phyloP scores from a whole-genome alignment of 2,888 invertebrate genomes.

The Aradus depressus region DNA sequence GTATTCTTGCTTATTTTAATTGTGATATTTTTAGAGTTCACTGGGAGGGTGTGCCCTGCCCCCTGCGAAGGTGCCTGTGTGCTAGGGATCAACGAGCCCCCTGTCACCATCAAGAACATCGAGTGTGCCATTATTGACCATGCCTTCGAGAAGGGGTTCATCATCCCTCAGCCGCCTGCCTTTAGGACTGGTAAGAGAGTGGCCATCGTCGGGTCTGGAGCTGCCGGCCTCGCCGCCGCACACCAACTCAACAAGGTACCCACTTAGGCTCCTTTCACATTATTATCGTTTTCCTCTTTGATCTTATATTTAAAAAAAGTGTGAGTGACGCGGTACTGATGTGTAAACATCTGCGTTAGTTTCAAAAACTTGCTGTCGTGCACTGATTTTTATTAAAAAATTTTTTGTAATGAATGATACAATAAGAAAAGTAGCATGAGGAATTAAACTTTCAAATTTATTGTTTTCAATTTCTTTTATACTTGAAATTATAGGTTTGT shows the following conservation, averaged over 20 bases:
- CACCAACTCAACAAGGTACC: conserved; percentile 84
- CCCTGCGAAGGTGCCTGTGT: conserved; percentile 99
- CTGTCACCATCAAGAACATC: conserved; percentile 98
- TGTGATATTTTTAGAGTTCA: conserved; percentile 53
- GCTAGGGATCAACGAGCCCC: conserved; percentile 84
- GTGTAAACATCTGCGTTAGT: too few species aligned
- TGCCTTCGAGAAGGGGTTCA: conserved; percentile 94
- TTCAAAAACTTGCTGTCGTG: too few species aligned
- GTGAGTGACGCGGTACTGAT: too few species aligned
- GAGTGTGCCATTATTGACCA: conserved; percentile 98
- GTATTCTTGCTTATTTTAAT: neutral
- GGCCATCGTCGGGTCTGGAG: conserved; percentile 88
- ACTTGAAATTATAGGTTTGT: too few species aligned
- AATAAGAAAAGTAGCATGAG: too few species aligned
- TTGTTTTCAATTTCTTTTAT: too few species aligned
- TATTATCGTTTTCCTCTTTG: too few species aligned
- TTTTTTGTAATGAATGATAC: too few species aligned
- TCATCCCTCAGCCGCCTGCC: conserved; percentile 66
- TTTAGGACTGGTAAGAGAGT: conserved; percentile 67
- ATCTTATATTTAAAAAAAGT: too few species aligned
- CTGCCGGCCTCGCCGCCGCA: conserved; percentile 89
- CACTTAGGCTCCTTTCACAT: too few species aligned
- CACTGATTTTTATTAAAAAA: too few species aligned
- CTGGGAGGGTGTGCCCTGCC: conserved; percentile 88
- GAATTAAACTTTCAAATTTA: too few species aligned